These are phyloP conservation scores for Papilio xuthus DNA, from an alignment of 1,140 invertebrate species.

Conservation along the genomic window DNA sequence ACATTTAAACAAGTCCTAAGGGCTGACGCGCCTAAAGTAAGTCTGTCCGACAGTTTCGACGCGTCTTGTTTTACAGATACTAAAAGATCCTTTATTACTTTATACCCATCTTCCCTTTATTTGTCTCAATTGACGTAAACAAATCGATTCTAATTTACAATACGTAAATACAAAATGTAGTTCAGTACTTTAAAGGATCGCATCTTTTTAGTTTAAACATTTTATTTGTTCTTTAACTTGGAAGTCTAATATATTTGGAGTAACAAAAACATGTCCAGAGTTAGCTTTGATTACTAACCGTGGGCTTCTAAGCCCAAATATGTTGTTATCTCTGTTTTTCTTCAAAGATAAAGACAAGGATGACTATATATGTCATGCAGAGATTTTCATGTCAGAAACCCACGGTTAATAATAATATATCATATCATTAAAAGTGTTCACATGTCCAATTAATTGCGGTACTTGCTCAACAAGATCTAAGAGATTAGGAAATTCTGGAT, in stretches of 20 bases:
- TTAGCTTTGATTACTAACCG: too few species aligned
- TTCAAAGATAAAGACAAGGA: too few species aligned
- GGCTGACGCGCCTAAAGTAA: background rate
- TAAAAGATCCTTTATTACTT: conserved; percentile 13
- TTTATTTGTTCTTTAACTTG: background rate
- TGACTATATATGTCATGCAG: too few species aligned
- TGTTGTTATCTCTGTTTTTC: too few species aligned
- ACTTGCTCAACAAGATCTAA: background rate
- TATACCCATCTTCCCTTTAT: background rate
- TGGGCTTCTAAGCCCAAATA: too few species aligned
- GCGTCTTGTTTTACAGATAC: conserved; percentile 3
- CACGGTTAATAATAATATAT: too few species aligned
- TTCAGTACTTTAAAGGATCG: background rate
- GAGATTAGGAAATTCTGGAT: background rate
- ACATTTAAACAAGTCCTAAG: background rate
- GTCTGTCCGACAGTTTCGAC: background rate
- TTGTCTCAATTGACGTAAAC: conserved; percentile 18
- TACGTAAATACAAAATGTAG: background rate
- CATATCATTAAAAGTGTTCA: too few species aligned
- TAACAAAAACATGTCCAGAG: too few species aligned
- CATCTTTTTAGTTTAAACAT: background rate
- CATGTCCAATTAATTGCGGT: background rate
- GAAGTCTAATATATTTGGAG: background rate
- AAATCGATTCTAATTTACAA: conserved; percentile 9
- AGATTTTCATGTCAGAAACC: too few species aligned